Base-by-base conservation (phyloP, 2,888 invertebrate genomes). In the Acheta domesticus region DNA sequence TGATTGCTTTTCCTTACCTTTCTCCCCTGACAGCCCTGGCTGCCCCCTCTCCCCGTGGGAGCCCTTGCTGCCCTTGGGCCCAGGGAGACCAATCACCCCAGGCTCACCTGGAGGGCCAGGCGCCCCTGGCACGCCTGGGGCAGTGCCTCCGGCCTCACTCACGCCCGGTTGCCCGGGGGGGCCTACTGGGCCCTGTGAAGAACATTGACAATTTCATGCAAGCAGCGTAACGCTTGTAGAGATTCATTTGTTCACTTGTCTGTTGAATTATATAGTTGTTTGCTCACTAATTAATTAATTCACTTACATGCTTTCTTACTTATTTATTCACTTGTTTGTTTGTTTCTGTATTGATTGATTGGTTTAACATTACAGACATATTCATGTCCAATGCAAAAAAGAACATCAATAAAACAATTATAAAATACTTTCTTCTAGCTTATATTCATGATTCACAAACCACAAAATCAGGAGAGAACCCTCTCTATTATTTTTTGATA, bases 71-170 rank as follows among this genome's bases (percentile, higher is more conserved):
- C 85, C 84, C 19, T 83, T 77, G 0, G 83, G 83, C 21, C 86
- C 86, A 48, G 86, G 84, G 1, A 85, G 84, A 81, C 85, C 86
- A 81, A 85, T 85, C 19, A 83, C 79, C 0, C 90, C 90, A 2
- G 88, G 86, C 0, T 83, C 83, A 0, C 90, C 89, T 0, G 87
- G 86, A 0, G 83, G 84, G 0, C 89, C 89, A 0, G 86, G 85
- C 1, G 80, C 80, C 14, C 84, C 86, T 1, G 85, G 83, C 16
- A 82, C 80, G 36, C 86, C 86, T 78, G 86, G 84, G 20, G 82
- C 81, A 16, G 76, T 79, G 73, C 82, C 81, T 19, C 84, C 84
- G 20, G 80, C 80, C 12, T 82, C 80, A 79, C 81, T 82, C 76
- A 80, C 80, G 12, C 83, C 84, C 21, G 83, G 82, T 74, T 50